phyloP scores from a whole-genome alignment of 2,797 vertebrate species.

The Lacerta viridis region DNA sequence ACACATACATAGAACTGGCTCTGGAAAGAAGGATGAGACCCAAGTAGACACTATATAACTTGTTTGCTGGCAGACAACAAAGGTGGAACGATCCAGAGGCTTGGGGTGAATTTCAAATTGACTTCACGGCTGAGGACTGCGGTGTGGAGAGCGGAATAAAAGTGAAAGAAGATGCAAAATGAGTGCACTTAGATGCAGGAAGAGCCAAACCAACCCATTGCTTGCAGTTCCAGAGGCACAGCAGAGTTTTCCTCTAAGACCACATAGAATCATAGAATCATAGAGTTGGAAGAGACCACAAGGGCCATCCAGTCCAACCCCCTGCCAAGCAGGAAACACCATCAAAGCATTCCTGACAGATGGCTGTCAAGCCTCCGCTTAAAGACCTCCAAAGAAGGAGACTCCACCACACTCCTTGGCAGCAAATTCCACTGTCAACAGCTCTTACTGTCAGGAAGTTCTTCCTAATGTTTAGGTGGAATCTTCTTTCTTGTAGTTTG shows the following conservation, averaged over 20 bases:
- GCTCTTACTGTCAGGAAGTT: no score
- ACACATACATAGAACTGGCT: background rate
- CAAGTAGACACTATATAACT: constrained; percentile 35
- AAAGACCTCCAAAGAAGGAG: no score
- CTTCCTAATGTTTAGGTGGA: no score
- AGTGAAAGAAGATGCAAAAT: fast-evolving
- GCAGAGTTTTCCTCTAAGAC: background rate
- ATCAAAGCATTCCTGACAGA: no score
- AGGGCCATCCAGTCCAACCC: no score
- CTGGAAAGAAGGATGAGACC: constrained; percentile 22
- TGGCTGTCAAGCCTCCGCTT: no score
- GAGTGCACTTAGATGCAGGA: constrained; percentile 29
- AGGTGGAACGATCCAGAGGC: constrained; percentile 58
- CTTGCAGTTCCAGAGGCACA: background rate
- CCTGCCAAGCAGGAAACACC: no score
- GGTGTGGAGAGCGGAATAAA: background rate
- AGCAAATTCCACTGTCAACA: no score
- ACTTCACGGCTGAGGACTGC: constrained; percentile 50
- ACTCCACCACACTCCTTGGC: no score
- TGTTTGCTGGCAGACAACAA: constrained; percentile 27
- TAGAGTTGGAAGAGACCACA: no score
- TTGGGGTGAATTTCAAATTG: constrained; percentile 58
- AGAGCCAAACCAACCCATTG: background rate
- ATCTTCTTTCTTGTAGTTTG: no score
- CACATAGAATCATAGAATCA: no score